Base-by-base conservation (phyloP, 2,113 vertebrate genomes). In the Ceyx melanurus region DNA sequence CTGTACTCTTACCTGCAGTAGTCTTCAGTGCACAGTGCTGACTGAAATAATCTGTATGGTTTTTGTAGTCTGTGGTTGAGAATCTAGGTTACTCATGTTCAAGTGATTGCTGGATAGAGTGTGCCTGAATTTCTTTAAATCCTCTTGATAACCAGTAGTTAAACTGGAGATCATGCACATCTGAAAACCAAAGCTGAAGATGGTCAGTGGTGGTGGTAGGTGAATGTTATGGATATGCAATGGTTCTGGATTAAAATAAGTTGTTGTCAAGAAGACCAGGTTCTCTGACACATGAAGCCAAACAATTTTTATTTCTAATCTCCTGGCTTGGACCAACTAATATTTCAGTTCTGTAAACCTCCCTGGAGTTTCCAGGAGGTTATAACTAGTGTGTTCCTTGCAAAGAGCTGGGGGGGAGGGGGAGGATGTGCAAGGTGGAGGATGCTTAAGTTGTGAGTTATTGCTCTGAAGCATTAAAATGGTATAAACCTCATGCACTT, bases 41-140 rank as follows among this genome's bases (percentile, higher is more conserved):
- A 37, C 13, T 0, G 3, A 51, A 15, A 28, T 35, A 2, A 50
- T 29, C 20, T n/a, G 1, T 21, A 25, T 4, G 3, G 11, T 17
- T 17, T 40, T 22, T 67, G 22, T 12, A 48, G 40, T 15, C 14
- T 56, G 16, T 35, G 51, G 2, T 11, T 65, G 74, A 50, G 50
- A 18, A 60, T 35, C 8, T 10, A 37, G 14, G 12, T 61, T 62
- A 22, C 17, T 80, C 3, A 1, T 13, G 33, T 54, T 31, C 33
- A 54, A 26, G 12, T 8, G 7, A 33, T 67, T 78, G 42, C 25
- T 48, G 25, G 8, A 40, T 11, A 10, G 57, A 40, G 9, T 8
- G 4, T 56, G n/a, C n/a, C 50, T 33, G 21, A 65, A 9, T 46
- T 65, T 13, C 6, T 65, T 78, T 23, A 43, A 33, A 15, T 33